Evolutionary conservation across 2,113 vertebrate species (phyloP), one percentile per base, ranked within the genome.

Genomic region (Lipophrys pholis): DNA sequence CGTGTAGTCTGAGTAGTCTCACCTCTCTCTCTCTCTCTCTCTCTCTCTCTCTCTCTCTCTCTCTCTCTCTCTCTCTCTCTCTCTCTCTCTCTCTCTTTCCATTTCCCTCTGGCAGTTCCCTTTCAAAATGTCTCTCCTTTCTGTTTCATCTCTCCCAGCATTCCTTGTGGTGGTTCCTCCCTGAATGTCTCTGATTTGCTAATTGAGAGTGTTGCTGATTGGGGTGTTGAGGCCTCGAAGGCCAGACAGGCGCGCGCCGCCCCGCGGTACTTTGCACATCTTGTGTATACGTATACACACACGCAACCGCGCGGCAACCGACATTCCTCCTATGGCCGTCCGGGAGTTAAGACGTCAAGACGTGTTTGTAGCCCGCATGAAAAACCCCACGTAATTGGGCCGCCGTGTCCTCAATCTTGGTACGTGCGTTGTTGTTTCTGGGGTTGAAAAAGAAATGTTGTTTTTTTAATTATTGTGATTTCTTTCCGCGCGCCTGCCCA

Each of bases 181-280:
- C 71, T 51, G 70, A 71, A 71, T 43, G 16, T 55, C 68, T 68
- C 62, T 56, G 61, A 63, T 83, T 60, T 38, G 66, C 70, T 87
- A 80, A 86, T 76, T 88, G 78, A 75, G 73, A 70, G 48, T 61
- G 8, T 14, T 46, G 48, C 56, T 80, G 68, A 83, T 73, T 72
- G 45, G 21, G 60, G 68, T 45, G 75, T 74, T 85, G 67, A 59
- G 70, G 61, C 50, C 73, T 81, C 43, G 16, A 41, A 65, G 85
- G 56, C 56, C 54, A 68, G 51, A 61, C 16, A 68, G 56, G 81
- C 58, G 73, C 58, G 48, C 52, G 48, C 50, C 15, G 49, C n/a
- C 68, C 16, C n/a, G 0, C 65, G 12, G 41, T 53, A 21, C 55
- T 46, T 21, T 78, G 68, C 45, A 30, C 48, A 62, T 62, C 59